Conservation (phyloP, 1,140 invertebrate genomes). For the Antheraea mylitta region DNA sequence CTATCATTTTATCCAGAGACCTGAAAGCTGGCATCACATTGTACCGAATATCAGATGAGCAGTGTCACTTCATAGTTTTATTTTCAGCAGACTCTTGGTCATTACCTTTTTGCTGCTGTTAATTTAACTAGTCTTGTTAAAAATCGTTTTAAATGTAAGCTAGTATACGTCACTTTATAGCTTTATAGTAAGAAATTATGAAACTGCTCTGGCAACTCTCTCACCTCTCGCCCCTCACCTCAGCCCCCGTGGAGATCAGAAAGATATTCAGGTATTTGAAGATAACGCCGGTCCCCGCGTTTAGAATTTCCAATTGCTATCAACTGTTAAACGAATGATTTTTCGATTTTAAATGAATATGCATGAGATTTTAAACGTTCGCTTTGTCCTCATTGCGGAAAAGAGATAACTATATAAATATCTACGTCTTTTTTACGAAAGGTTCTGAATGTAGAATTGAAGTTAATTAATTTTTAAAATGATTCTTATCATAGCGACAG, state of each 20-base stretch:
- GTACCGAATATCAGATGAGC: too few relatives aligned
- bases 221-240: background rate
- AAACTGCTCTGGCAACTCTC: background rate
- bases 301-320: background rate
- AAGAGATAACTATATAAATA: background rate
- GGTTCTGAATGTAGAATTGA: background rate
- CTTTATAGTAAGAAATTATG: too few relatives aligned
- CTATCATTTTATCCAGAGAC: too few relatives aligned
- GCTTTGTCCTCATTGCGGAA: background rate
- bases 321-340: background rate
- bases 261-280: constrained; percentile 10
- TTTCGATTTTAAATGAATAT: constrained; percentile 12
- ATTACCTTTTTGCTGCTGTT: too few relatives aligned
- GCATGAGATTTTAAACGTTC: constrained; percentile 1
- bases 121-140: too few relatives aligned
- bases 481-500: too few relatives aligned
- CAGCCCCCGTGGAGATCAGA: constrained; percentile 4
- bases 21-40: too few relatives aligned
- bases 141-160: too few relatives aligned
- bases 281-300: constrained; percentile 8
- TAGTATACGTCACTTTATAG: too few relatives aligned
- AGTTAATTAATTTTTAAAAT: background rate
- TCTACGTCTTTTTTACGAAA: background rate
- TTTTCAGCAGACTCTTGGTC: too few relatives aligned
- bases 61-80: too few relatives aligned